These are phyloP conservation scores for Drosophila koepferae DNA, from an alignment of 2,888 invertebrate genomes.

Conservation along the genomic window DNA sequence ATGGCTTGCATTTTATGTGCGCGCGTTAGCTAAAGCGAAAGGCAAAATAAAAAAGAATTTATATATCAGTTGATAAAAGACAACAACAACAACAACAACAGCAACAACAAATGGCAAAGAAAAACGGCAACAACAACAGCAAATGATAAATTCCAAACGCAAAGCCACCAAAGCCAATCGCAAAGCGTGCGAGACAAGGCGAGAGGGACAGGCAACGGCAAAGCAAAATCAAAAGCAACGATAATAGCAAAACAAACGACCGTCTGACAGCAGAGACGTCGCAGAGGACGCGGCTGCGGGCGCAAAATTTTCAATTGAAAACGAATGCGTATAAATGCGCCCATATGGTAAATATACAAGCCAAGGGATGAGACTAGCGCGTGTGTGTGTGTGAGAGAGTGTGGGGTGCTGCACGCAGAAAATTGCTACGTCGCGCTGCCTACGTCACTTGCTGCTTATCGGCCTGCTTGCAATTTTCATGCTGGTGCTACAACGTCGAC, in stretches of 20 bases:
- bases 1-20: slow-evolving; percentile 51
- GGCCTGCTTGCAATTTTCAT: slow-evolving; percentile 58
- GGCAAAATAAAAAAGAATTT: slow-evolving; percentile 3
- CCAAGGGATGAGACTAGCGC: slow-evolving; percentile 33
- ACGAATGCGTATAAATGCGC: slow-evolving; percentile 77
- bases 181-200: slow-evolving; percentile 9
- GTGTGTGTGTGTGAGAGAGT: slow-evolving; percentile 7
- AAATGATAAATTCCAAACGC: slow-evolving; percentile 34
- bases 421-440: slow-evolving; percentile 44
- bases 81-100: slow-evolving; percentile 4
- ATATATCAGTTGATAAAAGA: slow-evolving; percentile 39
- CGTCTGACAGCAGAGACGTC: slow-evolving; percentile 22
- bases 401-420: slow-evolving; percentile 23
- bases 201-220: slow-evolving; percentile 21
- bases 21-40: slow-evolving; percentile 20
- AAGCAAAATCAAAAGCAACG: slow-evolving; percentile 44
- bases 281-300: slow-evolving; percentile 7
- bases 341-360: slow-evolving; percentile 74
- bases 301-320: slow-evolving; percentile 74
- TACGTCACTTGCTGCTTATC: slow-evolving; percentile 57
- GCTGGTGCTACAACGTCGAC: slow-evolving; percentile 46
- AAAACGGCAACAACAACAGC: slow-evolving; percentile 10
- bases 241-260: slow-evolving; percentile 68
- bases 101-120: no score
- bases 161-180: slow-evolving; percentile 49